Percentiles rank a stretch among this genome's conserved stretches.
Conservation (phyloP, 2,113 vertebrate genomes). For the Prunella himalayana region DNA sequence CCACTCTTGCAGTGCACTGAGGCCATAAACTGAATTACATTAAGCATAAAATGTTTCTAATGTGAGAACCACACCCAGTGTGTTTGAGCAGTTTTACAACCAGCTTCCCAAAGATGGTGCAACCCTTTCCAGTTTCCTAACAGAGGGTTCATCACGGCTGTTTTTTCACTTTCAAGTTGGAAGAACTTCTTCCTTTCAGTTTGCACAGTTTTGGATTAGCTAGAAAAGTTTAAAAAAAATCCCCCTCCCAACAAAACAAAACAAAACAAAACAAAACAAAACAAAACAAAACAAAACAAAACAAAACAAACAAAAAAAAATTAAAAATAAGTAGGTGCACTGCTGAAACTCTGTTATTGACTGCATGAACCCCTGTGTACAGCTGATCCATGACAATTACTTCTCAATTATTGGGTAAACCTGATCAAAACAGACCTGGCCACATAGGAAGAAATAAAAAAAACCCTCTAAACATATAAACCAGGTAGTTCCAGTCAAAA, state of each 20-base stretch:
- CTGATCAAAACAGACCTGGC: background rate
- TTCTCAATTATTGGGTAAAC: background rate
- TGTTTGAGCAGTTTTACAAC: background rate
- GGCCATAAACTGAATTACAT: slow-evolving; percentile 31
- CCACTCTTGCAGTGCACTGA: background rate
- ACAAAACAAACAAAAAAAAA: no score
- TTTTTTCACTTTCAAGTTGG: background rate
- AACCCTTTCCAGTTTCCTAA: accelerated
- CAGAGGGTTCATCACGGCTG: background rate
- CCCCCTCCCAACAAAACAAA: accelerated
- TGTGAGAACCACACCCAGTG: background rate
- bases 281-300: background rate
- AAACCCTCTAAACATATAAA: background rate
- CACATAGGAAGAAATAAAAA: background rate
- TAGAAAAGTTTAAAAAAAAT: background rate
- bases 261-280: background rate
- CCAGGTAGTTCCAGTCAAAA: background rate
- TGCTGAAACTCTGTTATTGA: background rate
- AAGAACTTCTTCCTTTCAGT: background rate
- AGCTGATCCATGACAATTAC: background rate
- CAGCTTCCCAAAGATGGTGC: background rate
- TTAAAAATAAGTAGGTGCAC: background rate
- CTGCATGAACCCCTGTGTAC: background rate
- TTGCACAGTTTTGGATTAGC: background rate
- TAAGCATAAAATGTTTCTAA: background rate